These are phyloP conservation scores for Scelioninae gen. 1 DNA, from an alignment of 2,888 invertebrate genomes.

Conservation along the genomic window DNA sequence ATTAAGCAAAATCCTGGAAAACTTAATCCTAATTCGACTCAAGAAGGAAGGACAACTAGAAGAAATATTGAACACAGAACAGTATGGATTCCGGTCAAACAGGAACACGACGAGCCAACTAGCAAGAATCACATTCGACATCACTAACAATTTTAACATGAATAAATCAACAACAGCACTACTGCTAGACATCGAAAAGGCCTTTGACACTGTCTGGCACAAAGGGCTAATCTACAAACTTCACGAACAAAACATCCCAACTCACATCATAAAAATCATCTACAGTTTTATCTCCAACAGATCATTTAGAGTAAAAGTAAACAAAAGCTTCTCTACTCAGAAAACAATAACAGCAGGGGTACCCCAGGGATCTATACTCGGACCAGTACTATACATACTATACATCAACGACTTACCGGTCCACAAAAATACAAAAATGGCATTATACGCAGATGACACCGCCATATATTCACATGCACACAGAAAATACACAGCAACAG, in stretches of 20 bases:
- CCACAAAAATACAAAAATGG: no score
- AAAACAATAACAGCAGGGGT: slow-evolving; percentile 33
- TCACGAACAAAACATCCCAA: slow-evolving; percentile 10
- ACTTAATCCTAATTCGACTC: slow-evolving; percentile 48
- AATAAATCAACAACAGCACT: slow-evolving; percentile 57
- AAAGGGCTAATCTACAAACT: slow-evolving; percentile 65
- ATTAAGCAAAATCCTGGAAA: slow-evolving; percentile 72
- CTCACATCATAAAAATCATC: slow-evolving; percentile 15
- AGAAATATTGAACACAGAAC: neutral
- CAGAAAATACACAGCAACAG: neutral
- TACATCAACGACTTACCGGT: no score
- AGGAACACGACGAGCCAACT: slow-evolving; percentile 72
- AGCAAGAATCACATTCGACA: slow-evolving; percentile 65
- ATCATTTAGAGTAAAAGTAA: slow-evolving; percentile 40
- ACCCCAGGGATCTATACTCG: slow-evolving; percentile 45
- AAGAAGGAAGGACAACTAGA: slow-evolving; percentile 20
- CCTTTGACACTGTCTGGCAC: no score
- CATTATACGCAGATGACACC: no score
- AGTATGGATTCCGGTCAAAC: neutral
- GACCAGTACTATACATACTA: no score
- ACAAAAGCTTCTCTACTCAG: neutral
- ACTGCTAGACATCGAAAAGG: no score
- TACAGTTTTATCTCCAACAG: slow-evolving; percentile 12
- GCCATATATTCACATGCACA: no score
- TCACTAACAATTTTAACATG: slow-evolving; percentile 69